Evolutionary conservation across 2,113 vertebrate genomes (phyloP).

Genomic region (Entelurus aequoreus): DNA sequence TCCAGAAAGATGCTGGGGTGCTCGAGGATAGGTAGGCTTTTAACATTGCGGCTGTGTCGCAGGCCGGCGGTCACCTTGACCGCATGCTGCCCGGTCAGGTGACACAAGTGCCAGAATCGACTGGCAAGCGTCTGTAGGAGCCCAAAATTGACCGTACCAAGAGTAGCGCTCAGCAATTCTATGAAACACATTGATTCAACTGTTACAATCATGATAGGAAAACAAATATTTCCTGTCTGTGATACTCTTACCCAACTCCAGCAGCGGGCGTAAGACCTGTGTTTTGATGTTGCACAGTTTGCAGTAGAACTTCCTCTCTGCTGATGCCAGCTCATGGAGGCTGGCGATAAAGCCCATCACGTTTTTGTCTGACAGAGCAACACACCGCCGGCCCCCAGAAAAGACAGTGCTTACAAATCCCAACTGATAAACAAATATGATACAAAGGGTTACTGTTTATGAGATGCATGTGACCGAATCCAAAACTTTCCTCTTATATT

Average conservation of each 20-base stretch:
- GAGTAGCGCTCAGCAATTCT: constrained; percentile 80
- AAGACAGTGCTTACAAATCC: constrained; percentile 87
- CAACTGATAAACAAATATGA: constrained; percentile 66
- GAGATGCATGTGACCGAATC: too few relatives aligned
- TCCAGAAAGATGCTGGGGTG: constrained; percentile 84
- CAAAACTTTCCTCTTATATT: too few relatives aligned
- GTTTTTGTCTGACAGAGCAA: constrained; percentile 83
- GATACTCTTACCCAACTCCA: constrained; percentile 81
- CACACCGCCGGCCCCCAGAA: constrained; percentile 79
- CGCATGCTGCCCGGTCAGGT: constrained; percentile 90
- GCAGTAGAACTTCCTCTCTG: constrained; percentile 88
- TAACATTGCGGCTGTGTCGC: constrained; percentile 76
- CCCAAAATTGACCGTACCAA: constrained; percentile 66
- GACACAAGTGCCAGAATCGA: constrained; percentile 83
- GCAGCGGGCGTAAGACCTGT: constrained; percentile 85
- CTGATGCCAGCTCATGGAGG: constrained; percentile 89
- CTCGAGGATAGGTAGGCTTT: constrained; percentile 83
- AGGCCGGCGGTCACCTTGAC: constrained; percentile 85
- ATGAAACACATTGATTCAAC: background rate
- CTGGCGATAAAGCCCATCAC: constrained; percentile 90
- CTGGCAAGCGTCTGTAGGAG: constrained; percentile 82
- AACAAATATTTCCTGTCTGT: background rate
- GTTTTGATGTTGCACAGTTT: constrained; percentile 84
- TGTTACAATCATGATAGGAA: background rate
- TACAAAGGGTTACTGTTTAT: background rate